These are phyloP conservation scores for Drosophila sturtevanti DNA, from an alignment of 1,140 invertebrate species.

Conservation along the genomic window DNA sequence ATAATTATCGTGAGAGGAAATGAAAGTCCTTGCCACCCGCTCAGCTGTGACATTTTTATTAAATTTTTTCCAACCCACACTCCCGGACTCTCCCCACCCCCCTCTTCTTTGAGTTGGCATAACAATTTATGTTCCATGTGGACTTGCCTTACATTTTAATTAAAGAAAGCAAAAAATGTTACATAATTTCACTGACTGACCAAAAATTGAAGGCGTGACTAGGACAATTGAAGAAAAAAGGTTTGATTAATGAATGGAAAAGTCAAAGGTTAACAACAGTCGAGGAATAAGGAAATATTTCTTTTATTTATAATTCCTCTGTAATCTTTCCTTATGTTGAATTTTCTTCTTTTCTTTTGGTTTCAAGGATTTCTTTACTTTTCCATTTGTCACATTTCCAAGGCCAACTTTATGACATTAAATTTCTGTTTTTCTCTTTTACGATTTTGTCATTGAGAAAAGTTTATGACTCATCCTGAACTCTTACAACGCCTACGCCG, in stretches of 20 bases:
- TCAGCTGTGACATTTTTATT: slow-evolving; percentile 68
- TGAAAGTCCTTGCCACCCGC: slow-evolving; percentile 21
- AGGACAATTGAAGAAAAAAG: neutral
- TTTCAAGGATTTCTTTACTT: neutral
- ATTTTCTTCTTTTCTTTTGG: neutral
- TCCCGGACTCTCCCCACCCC: too few relatives aligned
- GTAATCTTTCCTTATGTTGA: too few relatives aligned
- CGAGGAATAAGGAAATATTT: neutral
- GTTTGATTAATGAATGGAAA: slow-evolving; percentile 37
- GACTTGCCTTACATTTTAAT: slow-evolving; percentile 41
- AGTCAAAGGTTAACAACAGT: slow-evolving; percentile 8
- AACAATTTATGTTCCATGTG: slow-evolving; percentile 26
- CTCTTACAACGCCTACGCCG: slow-evolving; percentile 5
- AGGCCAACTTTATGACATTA: neutral
- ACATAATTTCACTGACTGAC: slow-evolving; percentile 45
- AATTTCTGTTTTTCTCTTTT: neutral
- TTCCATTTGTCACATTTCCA: neutral
- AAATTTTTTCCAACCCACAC: slow-evolving; percentile 57
- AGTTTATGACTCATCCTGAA: slow-evolving; percentile 36
- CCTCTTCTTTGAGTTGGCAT: slow-evolving; percentile 6
- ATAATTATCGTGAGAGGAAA: slow-evolving; percentile 58
- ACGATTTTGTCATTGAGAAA: slow-evolving; percentile 30
- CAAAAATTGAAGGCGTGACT: slow-evolving; percentile 5
- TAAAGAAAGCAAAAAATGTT: slow-evolving; percentile 43
- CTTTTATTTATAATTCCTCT: neutral